Conservation (phyloP, 2,113 vertebrate genomes). For the Notiomystis cincta region DNA sequence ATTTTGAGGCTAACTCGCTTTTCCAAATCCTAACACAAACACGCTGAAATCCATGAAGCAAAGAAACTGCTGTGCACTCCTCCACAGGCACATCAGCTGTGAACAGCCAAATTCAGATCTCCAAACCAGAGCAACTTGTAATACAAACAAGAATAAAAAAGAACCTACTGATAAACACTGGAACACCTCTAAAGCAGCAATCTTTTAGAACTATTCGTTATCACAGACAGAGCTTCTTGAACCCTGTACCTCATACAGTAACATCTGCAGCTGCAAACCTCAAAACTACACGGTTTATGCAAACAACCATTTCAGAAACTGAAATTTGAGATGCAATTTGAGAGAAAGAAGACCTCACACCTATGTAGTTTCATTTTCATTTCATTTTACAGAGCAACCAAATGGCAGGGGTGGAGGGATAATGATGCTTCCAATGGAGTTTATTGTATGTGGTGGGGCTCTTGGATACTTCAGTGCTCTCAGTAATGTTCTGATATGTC, state of each 20-base stretch:
- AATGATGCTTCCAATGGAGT: not conserved
- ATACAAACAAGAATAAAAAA: not conserved
- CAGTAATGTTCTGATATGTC: not conserved
- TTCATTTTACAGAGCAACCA: not conserved
- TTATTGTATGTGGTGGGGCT: not conserved
- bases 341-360: not conserved
- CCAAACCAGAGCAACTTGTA: not conserved
- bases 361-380: not conserved
- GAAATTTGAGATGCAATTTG: not conserved
- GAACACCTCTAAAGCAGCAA: not conserved
- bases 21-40: not conserved
- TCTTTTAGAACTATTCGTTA: not conserved
- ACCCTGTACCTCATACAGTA: not conserved
- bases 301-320: not conserved
- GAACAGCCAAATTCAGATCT: not conserved
- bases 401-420: not conserved
- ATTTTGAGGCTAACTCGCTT: not conserved
- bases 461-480: not conserved
- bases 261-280: constrained; percentile 2
- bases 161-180: not conserved
- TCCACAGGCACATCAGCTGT: not conserved
- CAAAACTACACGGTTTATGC: not conserved
- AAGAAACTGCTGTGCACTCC: not conserved
- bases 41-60: not conserved
- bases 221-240: not conserved